Evolutionary conservation across 2,113 vertebrate genomes (phyloP).

Genomic region (Arenaria interpres): DNA sequence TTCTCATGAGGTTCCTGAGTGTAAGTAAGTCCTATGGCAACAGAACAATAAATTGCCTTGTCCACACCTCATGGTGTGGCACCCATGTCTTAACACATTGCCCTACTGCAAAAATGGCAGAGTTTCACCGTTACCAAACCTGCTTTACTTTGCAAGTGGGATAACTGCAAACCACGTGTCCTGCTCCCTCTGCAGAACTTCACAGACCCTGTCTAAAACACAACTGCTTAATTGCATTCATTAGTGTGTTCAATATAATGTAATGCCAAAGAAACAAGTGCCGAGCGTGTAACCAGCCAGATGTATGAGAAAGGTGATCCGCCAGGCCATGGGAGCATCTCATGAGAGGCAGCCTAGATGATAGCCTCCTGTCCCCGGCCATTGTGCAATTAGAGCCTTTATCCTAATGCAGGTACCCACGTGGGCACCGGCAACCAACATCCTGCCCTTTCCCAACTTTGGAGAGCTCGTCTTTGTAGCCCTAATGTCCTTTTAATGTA

Average conservation of each 20-base stretch:
- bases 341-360: not conserved
- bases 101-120: not conserved
- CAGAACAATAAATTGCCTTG: not conserved
- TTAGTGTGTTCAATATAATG: not conserved
- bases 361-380: not conserved
- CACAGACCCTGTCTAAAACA: not conserved
- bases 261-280: not conserved
- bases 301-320: not conserved
- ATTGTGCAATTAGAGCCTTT: not conserved
- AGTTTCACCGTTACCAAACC: not conserved
- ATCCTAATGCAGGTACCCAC: not conserved
- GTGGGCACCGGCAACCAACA: not conserved
- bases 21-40: not conserved
- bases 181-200: not conserved
- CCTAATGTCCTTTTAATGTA: slow-evolving; percentile 28
- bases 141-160: not conserved
- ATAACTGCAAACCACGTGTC: not conserved
- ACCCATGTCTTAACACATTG: not conserved
- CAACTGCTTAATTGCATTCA: not conserved
- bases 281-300: not conserved
- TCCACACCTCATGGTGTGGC: not conserved
- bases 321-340: not conserved
- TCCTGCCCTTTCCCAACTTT: slow-evolving; percentile 8
- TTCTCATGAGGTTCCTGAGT: not conserved
- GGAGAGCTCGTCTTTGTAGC: not conserved